These are phyloP conservation scores for Sebastes hubbsi DNA, from an alignment of 2,797 vertebrate species.

Conservation along the genomic window DNA sequence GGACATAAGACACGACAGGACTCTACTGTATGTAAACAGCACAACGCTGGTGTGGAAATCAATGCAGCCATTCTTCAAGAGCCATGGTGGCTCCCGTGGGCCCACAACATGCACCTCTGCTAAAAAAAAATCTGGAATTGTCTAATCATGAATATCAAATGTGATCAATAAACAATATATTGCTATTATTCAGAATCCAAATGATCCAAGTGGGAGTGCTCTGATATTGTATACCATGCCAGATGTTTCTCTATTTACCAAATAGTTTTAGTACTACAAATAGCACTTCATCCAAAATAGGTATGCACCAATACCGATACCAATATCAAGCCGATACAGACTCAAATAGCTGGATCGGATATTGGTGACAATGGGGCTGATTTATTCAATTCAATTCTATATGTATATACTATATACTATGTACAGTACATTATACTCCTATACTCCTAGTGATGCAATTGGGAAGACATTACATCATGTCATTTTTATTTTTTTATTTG, in stretches of 20 bases:
- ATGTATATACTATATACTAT: no score
- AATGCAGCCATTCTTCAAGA: background rate
- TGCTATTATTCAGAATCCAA: background rate
- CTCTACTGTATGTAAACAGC: background rate
- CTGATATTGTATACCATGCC: background rate
- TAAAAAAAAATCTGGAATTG: background rate
- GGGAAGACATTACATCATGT: background rate
- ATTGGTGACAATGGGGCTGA: no score
- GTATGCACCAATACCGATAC: no score
- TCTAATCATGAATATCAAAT: background rate
- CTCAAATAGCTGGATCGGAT: no score
- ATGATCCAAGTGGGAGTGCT: background rate
- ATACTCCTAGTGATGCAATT: no score
- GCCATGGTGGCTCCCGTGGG: background rate
- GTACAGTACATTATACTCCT: no score
- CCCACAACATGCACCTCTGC: background rate
- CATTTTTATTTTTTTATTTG: background rate
- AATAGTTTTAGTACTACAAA: background rate
- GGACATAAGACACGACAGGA: background rate
- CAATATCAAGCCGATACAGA: no score
- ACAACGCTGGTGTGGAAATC: background rate
- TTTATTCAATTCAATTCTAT: no score
- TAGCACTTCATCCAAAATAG: background rate
- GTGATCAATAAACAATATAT: background rate
- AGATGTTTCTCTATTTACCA: background rate